Evolutionary conservation across 2,888 invertebrate species (phyloP).

Genomic region (Arge pagana): DNA sequence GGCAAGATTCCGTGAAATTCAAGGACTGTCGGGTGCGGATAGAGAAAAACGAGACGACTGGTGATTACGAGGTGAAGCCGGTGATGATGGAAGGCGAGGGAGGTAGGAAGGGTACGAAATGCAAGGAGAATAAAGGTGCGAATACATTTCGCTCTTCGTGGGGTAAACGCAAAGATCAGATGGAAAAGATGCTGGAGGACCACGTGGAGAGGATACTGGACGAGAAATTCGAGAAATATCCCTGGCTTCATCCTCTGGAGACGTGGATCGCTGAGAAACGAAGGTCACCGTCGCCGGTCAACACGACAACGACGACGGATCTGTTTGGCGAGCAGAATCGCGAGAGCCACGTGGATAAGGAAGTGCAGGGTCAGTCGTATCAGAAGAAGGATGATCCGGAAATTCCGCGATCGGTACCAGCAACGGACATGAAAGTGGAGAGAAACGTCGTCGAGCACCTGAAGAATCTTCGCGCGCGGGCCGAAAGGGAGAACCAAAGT

Average conservation of each 20-base stretch:
- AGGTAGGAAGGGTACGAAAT: background rate
- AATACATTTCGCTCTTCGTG: conserved; percentile 22
- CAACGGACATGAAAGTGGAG: conserved; percentile 20
- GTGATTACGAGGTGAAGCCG: background rate
- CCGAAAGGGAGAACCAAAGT: background rate
- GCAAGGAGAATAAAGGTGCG: background rate
- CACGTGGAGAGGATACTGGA: conserved; percentile 41
- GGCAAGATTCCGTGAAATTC: no score
- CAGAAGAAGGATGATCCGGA: background rate
- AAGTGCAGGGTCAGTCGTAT: background rate
- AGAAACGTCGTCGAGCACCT: conserved; percentile 13
- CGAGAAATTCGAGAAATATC: conserved; percentile 43
- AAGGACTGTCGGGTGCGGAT: no score
- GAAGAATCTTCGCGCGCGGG: background rate
- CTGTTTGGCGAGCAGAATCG: conserved; percentile 10
- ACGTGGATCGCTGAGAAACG: conserved; percentile 42
- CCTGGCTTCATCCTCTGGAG: conserved; percentile 47
- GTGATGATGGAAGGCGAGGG: background rate
- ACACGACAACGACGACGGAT: conserved; percentile 7
- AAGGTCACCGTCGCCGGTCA: conserved; percentile 18
- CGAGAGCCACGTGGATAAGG: conserved; percentile 22
- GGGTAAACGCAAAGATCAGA: conserved; percentile 34
- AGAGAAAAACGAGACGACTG: background rate
- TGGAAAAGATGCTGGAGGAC: conserved; percentile 39
- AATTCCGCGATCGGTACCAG: background rate